A percentile compares a stretch with the other conserved stretches of the same genome.
Evolutionary conservation across 2,113 vertebrate species (phyloP).

Genomic region (Phylloscopus trochiloides): DNA sequence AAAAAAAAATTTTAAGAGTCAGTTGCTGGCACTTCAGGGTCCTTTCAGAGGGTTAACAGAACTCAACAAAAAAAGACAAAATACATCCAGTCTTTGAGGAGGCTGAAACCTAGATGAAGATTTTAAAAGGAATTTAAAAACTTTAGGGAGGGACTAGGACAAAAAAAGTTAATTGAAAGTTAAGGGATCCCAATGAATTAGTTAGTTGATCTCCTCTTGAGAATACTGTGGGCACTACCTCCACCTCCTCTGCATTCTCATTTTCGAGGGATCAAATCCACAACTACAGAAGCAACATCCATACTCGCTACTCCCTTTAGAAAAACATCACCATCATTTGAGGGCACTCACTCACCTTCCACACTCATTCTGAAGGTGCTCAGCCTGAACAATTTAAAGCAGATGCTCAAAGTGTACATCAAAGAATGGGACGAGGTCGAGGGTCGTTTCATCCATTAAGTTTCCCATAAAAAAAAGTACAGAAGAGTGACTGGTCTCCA

Average conservation of each 20-base stretch:
- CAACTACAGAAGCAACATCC: neutral
- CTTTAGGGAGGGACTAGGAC: neutral
- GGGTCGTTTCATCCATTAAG: neutral
- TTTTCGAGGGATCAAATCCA: neutral
- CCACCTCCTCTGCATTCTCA: neutral
- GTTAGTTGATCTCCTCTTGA: neutral
- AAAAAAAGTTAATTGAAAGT: neutral
- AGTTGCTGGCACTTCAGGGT: neutral
- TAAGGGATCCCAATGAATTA: neutral
- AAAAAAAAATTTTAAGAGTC: neutral
- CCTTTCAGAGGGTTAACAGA: neutral
- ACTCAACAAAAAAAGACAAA: neutral
- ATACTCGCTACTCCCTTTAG: neutral
- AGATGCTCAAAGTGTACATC: neutral
- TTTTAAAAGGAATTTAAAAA: neutral
- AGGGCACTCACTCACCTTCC: neutral
- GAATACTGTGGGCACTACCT: neutral
- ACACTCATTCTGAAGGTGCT: neutral
- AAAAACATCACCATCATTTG: neutral
- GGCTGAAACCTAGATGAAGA: neutral
- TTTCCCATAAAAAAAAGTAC: neutral
- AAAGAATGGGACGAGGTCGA: neutral
- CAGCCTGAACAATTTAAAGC: neutral
- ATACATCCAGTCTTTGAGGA: neutral
- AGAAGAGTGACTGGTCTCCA: slow-evolving; percentile 71